Evolutionary conservation across 2,797 vertebrate species (phyloP), one percentile per base, ranked within the genome.

Genomic region (Tarsius wallacei): DNA sequence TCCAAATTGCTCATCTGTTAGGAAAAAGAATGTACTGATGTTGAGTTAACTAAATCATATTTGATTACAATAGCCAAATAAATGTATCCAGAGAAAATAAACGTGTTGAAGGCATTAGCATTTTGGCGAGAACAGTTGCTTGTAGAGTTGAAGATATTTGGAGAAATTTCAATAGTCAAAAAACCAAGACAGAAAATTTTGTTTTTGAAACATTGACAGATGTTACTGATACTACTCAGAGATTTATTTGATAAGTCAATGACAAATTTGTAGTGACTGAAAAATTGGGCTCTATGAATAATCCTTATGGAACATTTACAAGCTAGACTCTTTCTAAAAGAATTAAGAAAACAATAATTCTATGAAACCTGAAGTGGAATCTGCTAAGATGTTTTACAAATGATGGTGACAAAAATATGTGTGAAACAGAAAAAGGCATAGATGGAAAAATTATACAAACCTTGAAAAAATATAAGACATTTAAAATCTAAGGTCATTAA

Each of bases 281-380:
- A 55, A 0, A 71, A 16, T 42, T 55, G 42, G 2, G 61, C 26
- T 80, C 5, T 83, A 9, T 90, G 14, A 73, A 66, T 92, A 68
- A 55, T 68, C 24, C 80, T 17, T 85, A 47, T 91, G 14, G 21
- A 88, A 74, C 28, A 92, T 42, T 70, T 71, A 33, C 0, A 91
- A 22, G 17, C 13, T 61, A 71, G 10, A 74, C 28, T 57, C 55
- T 42, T 94, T 92, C 57, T 33, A 49, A 94, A 90, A 13, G 76
- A 78, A 24, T 51, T 47, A 16, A 97, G 51, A 33, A 91, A 97
- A 73, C 12, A 53, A 4, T 59, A 90, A 88, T 55, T 91, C 31
- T 49, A 8, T 86, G 81, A 86, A 80, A 90, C 9, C 77, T 94
- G 76, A 94, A 87, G 59, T 90, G 13, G 59, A 97, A 90, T 90